A percentile compares a stretch with the other conserved stretches of the same genome.
Evolutionary conservation across 2,113 vertebrate genomes (phyloP).

Genomic region (Sceloporus undulatus): DNA sequence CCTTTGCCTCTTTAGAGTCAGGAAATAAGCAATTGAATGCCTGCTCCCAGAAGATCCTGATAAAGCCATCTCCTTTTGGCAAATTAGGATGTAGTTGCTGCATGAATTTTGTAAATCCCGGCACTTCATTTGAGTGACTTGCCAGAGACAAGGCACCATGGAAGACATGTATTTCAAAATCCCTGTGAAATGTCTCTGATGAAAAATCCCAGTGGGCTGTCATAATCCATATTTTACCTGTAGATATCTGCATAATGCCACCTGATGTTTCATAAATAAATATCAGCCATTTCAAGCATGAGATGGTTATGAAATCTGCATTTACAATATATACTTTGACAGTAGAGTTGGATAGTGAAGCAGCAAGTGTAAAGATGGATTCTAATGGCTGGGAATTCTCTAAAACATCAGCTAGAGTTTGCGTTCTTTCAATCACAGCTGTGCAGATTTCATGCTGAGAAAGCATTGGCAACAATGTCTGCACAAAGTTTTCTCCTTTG

Average conservation of each 20-base stretch:
- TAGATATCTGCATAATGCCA: not conserved
- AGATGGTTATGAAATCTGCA: not conserved
- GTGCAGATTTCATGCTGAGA: constrained; percentile 7
- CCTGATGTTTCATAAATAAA: not conserved
- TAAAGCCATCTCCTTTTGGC: not conserved
- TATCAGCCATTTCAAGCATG: constrained; percentile 5
- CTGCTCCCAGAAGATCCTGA: constrained; percentile 20
- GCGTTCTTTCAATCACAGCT: not conserved
- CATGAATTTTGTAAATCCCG: not conserved
- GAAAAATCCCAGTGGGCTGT: constrained; percentile 32
- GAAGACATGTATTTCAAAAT: constrained; percentile 5
- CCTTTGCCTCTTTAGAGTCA: not conserved
- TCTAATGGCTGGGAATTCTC: not conserved
- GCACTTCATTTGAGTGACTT: constrained; percentile 1
- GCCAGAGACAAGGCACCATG: constrained; percentile 20
- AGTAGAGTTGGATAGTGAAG: not conserved
- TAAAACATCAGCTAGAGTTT: not conserved
- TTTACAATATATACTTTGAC: constrained; percentile 10
- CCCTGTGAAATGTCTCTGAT: not conserved
- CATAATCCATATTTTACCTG: constrained; percentile 15
- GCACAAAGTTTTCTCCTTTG: constrained; percentile 12
- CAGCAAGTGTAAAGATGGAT: not conserved
- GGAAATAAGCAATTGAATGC: constrained; percentile 19
- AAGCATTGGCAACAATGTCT: not conserved
- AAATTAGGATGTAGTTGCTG: not conserved